phyloP scores from a whole-genome alignment of 2,888 invertebrate genomes.

The Psylliodes chrysocephalus region DNA sequence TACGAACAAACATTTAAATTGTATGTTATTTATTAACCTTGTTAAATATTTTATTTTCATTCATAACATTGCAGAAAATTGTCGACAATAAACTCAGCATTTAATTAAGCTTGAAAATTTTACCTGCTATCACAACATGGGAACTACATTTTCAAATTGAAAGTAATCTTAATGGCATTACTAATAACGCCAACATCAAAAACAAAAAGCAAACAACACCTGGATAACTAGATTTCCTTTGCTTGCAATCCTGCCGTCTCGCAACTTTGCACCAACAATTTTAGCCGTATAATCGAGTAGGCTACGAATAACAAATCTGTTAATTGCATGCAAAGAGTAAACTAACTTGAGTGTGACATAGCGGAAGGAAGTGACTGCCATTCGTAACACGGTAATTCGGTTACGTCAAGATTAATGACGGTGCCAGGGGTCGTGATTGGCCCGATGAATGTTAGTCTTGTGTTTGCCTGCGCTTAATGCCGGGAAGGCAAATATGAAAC shows the following conservation, averaged over 20 bases:
- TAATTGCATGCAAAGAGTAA: conserved; percentile 28
- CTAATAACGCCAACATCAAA: background rate
- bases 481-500: background rate
- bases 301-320: conserved; percentile 32
- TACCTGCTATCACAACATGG: no score
- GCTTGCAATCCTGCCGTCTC: background rate
- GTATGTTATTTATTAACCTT: no score
- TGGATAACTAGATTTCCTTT: background rate
- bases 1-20: no score
- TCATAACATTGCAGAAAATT: no score
- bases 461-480: background rate
- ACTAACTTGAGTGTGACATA: conserved; percentile 27
- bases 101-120: no score
- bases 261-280: conserved; percentile 5
- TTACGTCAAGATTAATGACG: conserved; percentile 26
- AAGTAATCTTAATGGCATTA: no score
- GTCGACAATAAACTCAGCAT: no score
- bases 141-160: no score
- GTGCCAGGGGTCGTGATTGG: background rate
- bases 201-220: background rate
- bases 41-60: no score
- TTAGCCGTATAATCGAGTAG: conserved; percentile 29
- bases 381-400: conserved; percentile 27
- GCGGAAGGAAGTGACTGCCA: conserved; percentile 32
- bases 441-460: background rate